Base-by-base conservation (phyloP, 1,140 invertebrate genomes). In the Paracyclopina nana region DNA sequence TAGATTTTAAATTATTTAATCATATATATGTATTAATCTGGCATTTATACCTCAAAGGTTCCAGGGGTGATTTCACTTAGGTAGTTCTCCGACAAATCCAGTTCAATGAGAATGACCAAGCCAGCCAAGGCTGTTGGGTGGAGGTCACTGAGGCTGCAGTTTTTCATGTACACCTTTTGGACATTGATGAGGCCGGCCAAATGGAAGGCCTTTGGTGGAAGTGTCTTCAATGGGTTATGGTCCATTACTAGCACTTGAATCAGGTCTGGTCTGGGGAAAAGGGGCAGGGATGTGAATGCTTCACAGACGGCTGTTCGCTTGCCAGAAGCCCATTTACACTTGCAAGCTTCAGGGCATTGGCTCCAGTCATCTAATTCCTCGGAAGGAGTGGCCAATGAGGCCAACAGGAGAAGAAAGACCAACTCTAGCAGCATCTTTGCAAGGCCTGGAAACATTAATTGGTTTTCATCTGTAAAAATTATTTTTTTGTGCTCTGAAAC, bases 311-410 rank as follows among this genome's bases (percentile, higher is more conserved):
- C 83, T 1, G 80, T 82, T 59, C 83, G 83, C 64, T 86, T 86
- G 24, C 82, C 82, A 12, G 77, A 80, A 12, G 78, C 78, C 83
- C 84, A 88, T 65, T 82, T 85, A 69, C 83, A 88, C 54, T 73
- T 72, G 62, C 83, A 87, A 49, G 78, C 75, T 12, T 69, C 62
- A 34, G 80, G 80, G 61, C 82, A 84, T 58, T n/a, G n/a, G n/a
- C n/a, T n/a, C n/a, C n/a, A n/a, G n/a, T n/a, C n/a, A n/a, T n/a
- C n/a, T n/a, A n/a, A n/a, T n/a, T n/a, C n/a, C n/a, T n/a, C n/a
- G n/a, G n/a, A n/a, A n/a, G n/a, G n/a, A n/a, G n/a, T n/a, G n/a
- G n/a, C n/a, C n/a, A n/a, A n/a, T n/a, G n/a, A n/a, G n/a, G n/a
- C n/a, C n/a, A n/a, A n/a, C n/a, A n/a, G n/a, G n/a, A n/a, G n/a